A percentile compares a stretch with the other conserved stretches of the same genome.
Conservation (phyloP, 2,888 invertebrate species). For the Epiblema foenella region DNA sequence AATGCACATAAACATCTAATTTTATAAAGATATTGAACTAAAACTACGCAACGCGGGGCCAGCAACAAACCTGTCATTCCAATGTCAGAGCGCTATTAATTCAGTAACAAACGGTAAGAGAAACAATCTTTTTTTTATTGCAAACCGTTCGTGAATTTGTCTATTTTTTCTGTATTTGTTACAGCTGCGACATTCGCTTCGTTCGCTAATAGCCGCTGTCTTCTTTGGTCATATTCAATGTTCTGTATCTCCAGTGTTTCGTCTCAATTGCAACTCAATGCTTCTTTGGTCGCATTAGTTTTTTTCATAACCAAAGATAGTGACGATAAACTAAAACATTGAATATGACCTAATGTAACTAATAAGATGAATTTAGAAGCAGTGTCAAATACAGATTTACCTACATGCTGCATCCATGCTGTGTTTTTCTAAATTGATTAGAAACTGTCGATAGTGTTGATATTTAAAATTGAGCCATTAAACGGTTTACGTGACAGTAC, state of each 20-base stretch:
- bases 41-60: conserved; percentile 70
- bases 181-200: background rate
- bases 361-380: background rate
- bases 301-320: background rate
- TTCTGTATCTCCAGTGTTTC: background rate
- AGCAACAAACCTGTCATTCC: conserved; percentile 70
- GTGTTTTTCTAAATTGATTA: background rate
- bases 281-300: background rate
- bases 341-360: too few species aligned
- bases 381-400: background rate
- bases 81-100: conserved; percentile 55
- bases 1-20: conserved; percentile 81
- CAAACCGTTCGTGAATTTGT: background rate
- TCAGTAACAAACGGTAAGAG: background rate
- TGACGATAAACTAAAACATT: background rate
- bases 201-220: background rate
- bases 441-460: background rate
- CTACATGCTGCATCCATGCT: background rate
- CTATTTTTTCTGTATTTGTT: background rate
- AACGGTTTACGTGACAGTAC: background rate
- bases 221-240: background rate
- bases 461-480: background rate
- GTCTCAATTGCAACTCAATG: background rate
- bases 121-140: background rate
- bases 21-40: conserved; percentile 79